Evolutionary conservation across 2,113 vertebrate species (phyloP).

Genomic region (Perca flavescens): DNA sequence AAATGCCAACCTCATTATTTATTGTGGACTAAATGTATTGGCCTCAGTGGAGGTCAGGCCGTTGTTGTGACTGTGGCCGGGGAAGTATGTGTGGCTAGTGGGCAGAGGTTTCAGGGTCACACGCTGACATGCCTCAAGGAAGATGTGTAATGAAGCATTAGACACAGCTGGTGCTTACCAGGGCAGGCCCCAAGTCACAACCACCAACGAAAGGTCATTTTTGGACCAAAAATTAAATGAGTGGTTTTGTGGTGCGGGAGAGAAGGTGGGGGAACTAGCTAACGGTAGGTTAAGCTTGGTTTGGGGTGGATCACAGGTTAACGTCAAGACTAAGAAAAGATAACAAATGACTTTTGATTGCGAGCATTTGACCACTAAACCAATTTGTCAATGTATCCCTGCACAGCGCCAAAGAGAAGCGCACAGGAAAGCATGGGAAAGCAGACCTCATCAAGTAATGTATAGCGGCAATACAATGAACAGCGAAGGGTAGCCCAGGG

Average conservation of each 20-base stretch:
- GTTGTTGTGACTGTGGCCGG: conserved; percentile 54
- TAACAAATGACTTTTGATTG: conserved; percentile 71
- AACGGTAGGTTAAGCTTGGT: conserved; percentile 55
- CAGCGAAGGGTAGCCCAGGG: conserved; percentile 74
- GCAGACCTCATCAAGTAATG: conserved; percentile 80
- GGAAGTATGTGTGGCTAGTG: conserved; percentile 65
- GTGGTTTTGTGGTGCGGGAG: conserved; percentile 16
- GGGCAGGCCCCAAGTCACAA: conserved; percentile 77
- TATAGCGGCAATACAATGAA: conserved; percentile 80
- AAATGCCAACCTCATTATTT: conserved; percentile 41
- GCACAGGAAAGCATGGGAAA: conserved; percentile 59
- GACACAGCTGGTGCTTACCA: conserved; percentile 82
- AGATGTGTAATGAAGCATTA: conserved; percentile 84
- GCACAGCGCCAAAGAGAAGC: conserved; percentile 55
- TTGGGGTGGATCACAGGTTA: conserved; percentile 10
- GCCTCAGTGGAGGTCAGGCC: conserved; percentile 61
- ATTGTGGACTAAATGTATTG: conserved; percentile 35
- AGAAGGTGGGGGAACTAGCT: not conserved
- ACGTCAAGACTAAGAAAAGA: conserved; percentile 55
- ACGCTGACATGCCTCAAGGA: conserved; percentile 73
- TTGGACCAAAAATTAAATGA: conserved; percentile 66
- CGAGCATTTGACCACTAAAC: conserved; percentile 53
- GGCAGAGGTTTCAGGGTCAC: conserved; percentile 79
- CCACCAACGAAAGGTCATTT: conserved; percentile 79
- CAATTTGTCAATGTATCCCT: conserved; percentile 66